Base-by-base conservation (phyloP, 2,888 invertebrate species). In the Thereva nobilitata region DNA sequence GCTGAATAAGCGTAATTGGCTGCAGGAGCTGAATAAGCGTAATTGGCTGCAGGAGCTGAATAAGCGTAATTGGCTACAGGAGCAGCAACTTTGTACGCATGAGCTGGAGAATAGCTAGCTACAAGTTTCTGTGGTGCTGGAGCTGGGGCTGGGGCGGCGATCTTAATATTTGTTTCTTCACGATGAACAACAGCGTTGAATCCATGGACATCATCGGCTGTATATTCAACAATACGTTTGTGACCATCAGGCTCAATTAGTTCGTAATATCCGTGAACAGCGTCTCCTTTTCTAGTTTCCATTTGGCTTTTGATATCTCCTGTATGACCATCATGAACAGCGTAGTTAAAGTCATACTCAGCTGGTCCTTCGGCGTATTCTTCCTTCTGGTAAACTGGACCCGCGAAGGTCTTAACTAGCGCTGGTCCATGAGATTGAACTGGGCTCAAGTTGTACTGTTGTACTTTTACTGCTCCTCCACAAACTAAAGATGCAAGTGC, bases 21-120 rank as follows among this genome's bases (percentile, higher is more conserved):
- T 23, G 23, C 23, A 23, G 23, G 23, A 2, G 23, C 23, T 23
- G 23, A 23, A 23, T 23, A 23, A 2, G 23, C 23, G 23, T 23
- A 23, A 2, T 23, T 23, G 23, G 1, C 23, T 23, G 23, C 23
- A 23, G 23, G 23, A 23, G 23, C 23, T 23, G 23, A 23, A 23
- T 23, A 23, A 2, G 23, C 23, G 52, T 76, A 72, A 72, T 75
- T 74, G 0, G 76, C 74, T 40, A 77, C 47, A 0, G 75, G 73
- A 52, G 74, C 53, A 45, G 72, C 40, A 3, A n/a, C 3, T 9
- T 56, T 56, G 35, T 4, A 12, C 7, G 6, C n/a, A 8, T 72
- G 61, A 2, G 74, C 38, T 10, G 76, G 34, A 3, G 77, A 65
- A 50, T 78, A 77, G 49, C 73, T 56, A 4, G 72, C 72, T 23